Percentiles rank a stretch among this genome's conserved stretches.
These are phyloP conservation scores for Cenopis cana DNA, from an alignment of 2,888 invertebrate genomes.

Conservation along the genomic window DNA sequence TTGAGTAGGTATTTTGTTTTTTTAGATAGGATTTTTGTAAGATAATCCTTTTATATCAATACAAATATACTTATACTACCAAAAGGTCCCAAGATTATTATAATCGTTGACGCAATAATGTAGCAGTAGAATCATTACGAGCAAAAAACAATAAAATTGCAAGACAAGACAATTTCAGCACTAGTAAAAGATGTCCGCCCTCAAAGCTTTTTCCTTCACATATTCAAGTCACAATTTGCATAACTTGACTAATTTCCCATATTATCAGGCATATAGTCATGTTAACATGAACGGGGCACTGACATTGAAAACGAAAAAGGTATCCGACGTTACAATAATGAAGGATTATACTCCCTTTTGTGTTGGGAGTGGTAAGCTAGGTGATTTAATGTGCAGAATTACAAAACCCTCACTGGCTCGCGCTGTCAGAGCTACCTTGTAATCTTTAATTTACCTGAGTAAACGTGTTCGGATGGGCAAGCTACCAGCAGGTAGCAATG, in stretches of 20 bases:
- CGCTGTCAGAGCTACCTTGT: constrained; percentile 37
- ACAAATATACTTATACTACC: no score
- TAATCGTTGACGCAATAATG: no score
- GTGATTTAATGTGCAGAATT: constrained; percentile 40
- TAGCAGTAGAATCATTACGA: no score
- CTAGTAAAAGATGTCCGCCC: background rate
- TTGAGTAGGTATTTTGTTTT: no score
- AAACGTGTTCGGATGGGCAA: constrained; percentile 30
- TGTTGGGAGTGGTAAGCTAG: background rate
- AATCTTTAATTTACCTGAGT: constrained; percentile 42
- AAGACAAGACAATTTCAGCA: background rate
- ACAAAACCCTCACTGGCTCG: constrained; percentile 18
- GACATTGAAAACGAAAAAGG: background rate
- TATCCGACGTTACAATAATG: background rate
- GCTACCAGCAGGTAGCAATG: constrained; percentile 8
- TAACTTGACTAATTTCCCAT: constrained; percentile 40
- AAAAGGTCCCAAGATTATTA: no score
- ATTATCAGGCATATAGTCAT: constrained; percentile 31
- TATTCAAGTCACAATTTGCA: constrained; percentile 36
- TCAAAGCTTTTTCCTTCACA: constrained; percentile 20
- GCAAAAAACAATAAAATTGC: background rate
- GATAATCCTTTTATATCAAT: no score
- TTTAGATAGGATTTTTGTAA: no score
- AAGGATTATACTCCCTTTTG: background rate
- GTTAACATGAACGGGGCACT: constrained; percentile 33